phyloP scores from a whole-genome alignment of 1,140 invertebrate genomes.

The Aphaenogaster rudis region DNA sequence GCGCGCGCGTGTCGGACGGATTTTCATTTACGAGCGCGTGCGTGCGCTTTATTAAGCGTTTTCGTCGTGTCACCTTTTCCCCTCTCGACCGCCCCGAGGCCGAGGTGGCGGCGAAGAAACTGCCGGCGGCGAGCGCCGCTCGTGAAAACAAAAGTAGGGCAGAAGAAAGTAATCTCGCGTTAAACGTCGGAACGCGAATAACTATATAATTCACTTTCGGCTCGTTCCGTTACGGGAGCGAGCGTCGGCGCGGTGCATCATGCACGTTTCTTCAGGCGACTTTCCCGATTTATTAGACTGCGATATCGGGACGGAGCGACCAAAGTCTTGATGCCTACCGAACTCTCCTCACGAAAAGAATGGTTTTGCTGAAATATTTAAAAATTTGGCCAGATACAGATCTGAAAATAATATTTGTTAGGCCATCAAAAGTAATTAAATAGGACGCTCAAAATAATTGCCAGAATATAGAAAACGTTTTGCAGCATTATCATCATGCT shows the following conservation, averaged over 20 bases:
- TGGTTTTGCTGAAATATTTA: too few species aligned
- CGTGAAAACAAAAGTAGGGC: constrained; percentile 54
- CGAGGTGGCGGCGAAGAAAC: constrained; percentile 14
- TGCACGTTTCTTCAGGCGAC: constrained; percentile 48
- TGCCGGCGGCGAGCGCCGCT: constrained; percentile 2
- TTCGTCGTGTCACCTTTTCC: background rate
- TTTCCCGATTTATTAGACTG: constrained; percentile 53
- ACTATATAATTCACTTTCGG: constrained; percentile 64
- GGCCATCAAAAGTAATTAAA: too few species aligned
- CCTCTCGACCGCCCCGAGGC: background rate
- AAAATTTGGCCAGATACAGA: too few species aligned
- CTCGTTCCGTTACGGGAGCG: constrained; percentile 47
- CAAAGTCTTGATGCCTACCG: background rate
- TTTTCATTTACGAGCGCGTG: constrained; percentile 10
- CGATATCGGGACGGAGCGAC: background rate
- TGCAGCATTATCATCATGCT: too few species aligned
- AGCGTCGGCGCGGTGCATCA: constrained; percentile 2
- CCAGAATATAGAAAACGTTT: too few species aligned
- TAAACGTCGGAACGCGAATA: constrained; percentile 53
- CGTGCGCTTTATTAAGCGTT: constrained; percentile 16
- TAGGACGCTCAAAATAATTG: too few species aligned
- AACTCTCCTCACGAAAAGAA: background rate
- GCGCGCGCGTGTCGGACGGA: constrained; percentile 16
- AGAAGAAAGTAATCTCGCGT: constrained; percentile 60
- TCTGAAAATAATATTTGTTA: too few species aligned